Conservation (phyloP, 2,888 invertebrate genomes). For the Hemistola chrysoprasaria region DNA sequence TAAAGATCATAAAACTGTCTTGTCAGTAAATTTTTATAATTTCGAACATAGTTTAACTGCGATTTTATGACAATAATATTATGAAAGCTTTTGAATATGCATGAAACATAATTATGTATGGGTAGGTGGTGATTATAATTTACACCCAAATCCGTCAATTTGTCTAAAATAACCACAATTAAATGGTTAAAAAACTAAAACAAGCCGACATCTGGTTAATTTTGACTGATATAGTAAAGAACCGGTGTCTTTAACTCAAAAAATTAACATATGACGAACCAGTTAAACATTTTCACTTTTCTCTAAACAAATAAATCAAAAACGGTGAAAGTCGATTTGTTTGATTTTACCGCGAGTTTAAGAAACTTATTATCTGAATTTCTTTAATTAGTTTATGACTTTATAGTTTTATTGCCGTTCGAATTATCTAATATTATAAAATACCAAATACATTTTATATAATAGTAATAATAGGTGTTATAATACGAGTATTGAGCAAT, state of each 20-base stretch:
- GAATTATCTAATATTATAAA: conserved; percentile 1
- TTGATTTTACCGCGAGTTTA: conserved; percentile 19
- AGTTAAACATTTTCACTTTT: conserved; percentile 30
- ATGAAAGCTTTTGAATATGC: no score
- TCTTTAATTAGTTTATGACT: conserved; percentile 16
- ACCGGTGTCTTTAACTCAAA: conserved; percentile 24
- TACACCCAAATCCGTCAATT: conserved; percentile 13
- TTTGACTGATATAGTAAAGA: conserved; percentile 26
- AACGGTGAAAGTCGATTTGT: conserved; percentile 26
- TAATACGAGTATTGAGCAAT: no score
- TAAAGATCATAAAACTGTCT: no score
- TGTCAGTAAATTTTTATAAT: no score
- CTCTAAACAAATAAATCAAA: conserved; percentile 22
- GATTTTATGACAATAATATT: no score
- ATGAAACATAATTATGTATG: neutral
- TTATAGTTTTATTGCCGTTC: conserved; percentile 14
- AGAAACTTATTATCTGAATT: conserved; percentile 7
- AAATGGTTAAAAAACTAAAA: conserved; percentile 17
- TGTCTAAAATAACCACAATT: conserved; percentile 20
- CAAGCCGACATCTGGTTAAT: conserved; percentile 17
- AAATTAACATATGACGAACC: conserved; percentile 32
- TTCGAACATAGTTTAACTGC: no score
- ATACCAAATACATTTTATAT: neutral
- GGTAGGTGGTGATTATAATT: conserved; percentile 10
- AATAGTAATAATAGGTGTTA: neutral